Conservation (phyloP, 2,113 vertebrate species). For the Rhinoderma darwinii region DNA sequence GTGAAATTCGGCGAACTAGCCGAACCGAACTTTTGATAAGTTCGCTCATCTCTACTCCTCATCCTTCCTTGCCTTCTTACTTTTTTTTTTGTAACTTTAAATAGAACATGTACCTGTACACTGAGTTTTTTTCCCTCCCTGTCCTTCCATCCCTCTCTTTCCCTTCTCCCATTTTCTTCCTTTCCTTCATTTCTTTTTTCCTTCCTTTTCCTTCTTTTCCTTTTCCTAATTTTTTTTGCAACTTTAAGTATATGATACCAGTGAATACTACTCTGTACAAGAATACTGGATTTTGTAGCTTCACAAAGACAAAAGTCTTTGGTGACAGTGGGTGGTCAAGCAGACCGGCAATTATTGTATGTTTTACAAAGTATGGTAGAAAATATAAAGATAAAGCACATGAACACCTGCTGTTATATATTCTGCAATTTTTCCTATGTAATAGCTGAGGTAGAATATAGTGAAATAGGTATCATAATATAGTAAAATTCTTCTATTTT, state of each 20-base stretch:
- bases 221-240: too few relatives aligned
- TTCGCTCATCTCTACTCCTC: too few relatives aligned
- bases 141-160: too few relatives aligned
- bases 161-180: too few relatives aligned
- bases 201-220: too few relatives aligned
- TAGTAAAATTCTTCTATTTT: not conserved
- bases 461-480: not conserved
- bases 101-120: too few relatives aligned
- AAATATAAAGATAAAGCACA: constrained; percentile 3
- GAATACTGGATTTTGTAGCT: not conserved
- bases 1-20: too few relatives aligned
- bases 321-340: not conserved
- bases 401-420: not conserved
- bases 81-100: too few relatives aligned
- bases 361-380: not conserved
- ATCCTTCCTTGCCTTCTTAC: too few relatives aligned
- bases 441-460: not conserved
- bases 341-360: not conserved
- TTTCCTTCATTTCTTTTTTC: too few relatives aligned
- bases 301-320: not conserved
- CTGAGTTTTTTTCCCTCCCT: too few relatives aligned
- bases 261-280: not conserved
- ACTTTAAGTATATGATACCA: not conserved
- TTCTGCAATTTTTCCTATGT: not conserved
- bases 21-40: too few relatives aligned